These are phyloP conservation scores for Uloborus diversus DNA, from an alignment of 1,140 invertebrate genomes.

Conservation along the genomic window DNA sequence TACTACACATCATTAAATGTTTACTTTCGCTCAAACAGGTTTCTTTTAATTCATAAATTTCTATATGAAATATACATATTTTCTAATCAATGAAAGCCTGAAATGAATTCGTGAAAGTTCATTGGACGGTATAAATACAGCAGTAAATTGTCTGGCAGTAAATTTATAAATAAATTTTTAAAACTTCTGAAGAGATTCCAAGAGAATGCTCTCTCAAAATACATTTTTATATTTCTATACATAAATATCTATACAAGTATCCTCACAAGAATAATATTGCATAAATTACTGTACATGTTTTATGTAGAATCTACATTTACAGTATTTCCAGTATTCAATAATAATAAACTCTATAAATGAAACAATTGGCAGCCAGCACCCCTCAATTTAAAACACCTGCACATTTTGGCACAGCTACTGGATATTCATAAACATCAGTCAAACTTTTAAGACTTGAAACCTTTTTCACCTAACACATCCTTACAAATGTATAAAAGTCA, in stretches of 20 bases:
- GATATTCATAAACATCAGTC: neutral
- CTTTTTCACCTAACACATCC: neutral
- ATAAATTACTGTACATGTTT: constrained; percentile 37
- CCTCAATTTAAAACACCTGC: neutral
- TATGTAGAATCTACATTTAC: constrained; percentile 4
- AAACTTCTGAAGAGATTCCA: too few species aligned
- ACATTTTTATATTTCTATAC: neutral
- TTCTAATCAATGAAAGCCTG: neutral
- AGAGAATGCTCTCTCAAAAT: neutral
- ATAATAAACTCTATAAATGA: constrained; percentile 34
- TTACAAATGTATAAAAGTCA: neutral
- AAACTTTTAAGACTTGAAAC: neutral
- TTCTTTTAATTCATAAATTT: neutral
- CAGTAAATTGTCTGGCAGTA: neutral
- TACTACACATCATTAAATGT: neutral
- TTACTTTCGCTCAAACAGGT: neutral
- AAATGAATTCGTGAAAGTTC: neutral
- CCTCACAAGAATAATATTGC: constrained; percentile 32
- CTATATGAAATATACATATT: neutral
- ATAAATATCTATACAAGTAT: constrained; percentile 36
- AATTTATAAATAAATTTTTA: neutral
- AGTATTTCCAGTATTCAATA: neutral
- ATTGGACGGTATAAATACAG: neutral
- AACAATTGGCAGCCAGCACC: constrained; percentile 20
- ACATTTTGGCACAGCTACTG: constrained; percentile 27